Evolutionary conservation across 30 jellyfish, hydroid and myxozoan species (phyloP).

Genomic region (Aurelia sp.): DNA sequence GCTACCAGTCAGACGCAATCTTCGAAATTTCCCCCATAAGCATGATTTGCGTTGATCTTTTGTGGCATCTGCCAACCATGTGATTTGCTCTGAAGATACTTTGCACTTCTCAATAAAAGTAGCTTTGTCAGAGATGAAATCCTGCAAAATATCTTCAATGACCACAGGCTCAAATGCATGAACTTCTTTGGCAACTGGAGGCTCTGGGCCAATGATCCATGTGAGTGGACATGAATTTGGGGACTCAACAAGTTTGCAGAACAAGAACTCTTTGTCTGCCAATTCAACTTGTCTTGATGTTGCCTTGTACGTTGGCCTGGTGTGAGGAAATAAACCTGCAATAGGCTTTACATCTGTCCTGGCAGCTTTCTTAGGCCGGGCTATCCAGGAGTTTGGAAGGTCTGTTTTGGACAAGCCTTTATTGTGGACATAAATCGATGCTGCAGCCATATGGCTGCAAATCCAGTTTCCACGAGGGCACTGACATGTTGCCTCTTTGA

Average conservation of each 20-base stretch:
- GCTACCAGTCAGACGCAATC: conserved; percentile 23
- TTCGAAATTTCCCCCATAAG: conserved; percentile 11
- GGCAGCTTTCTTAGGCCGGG: conserved; percentile 11
- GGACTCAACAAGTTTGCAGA: neutral
- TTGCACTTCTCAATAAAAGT: conserved; percentile 12
- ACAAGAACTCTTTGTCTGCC: conserved; percentile 11
- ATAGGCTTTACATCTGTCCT: conserved; percentile 16
- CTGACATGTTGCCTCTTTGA: conserved; percentile 10
- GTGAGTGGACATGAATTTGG: conserved; percentile 7
- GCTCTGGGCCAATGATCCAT: conserved; percentile 33
- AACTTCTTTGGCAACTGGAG: neutral
- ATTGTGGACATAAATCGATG: conserved; percentile 14
- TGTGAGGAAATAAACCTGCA: neutral
- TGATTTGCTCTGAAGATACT: neutral
- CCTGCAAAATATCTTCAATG: conserved; percentile 21
- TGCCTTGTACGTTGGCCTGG: neutral
- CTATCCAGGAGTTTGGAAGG: conserved; percentile 31
- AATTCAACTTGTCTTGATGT: neutral
- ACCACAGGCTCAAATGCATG: conserved; percentile 13
- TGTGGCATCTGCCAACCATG: conserved; percentile 32
- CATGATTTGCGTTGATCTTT: neutral
- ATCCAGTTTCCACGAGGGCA: conserved; percentile 46
- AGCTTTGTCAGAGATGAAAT: conserved; percentile 1
- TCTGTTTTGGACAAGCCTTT: conserved; percentile 29
- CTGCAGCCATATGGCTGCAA: conserved; percentile 51